Evolutionary conservation across 2,888 invertebrate genomes (phyloP), one percentile per base, ranked within the genome.

Genomic region (Yponomeuta evonymella): DNA sequence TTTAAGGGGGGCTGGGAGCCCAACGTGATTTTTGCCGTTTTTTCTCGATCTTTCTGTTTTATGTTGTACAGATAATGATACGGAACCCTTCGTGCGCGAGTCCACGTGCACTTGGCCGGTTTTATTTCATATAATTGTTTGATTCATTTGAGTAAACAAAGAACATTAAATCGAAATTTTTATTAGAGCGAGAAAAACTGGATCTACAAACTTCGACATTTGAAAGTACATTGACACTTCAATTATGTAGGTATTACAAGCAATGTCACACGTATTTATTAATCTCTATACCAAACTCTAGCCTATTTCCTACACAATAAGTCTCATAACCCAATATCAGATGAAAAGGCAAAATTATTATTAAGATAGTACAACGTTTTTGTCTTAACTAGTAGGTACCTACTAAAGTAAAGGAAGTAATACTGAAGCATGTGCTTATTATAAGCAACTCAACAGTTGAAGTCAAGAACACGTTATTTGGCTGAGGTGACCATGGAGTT

Each of bases 381-480:
- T 65, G 65, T 65, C 30, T 65, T 11, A 30, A 58, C 15, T 29
- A 23, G 29, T 6, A 23, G n/a, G 43, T 67, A 67, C 36, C 15
- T 43, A 43, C 43, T 8, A 43, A 43, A 23, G 80, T 78, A 75
- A 80, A 86, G 87, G 87, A 88, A 88, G 85, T 83, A 83, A 84
- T 82, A 80, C 79, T 82, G 80, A 79, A 79, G 79, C 81, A 82
- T 81, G 80, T 83, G 81, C 83, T 83, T 85, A 85, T 86, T 86
- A 86, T 81, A 81, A 80, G 80, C 80, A 79, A 83, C 82, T 84
- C 84, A 85, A 82, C 82, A 67, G 43, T 67, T 48, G 72, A 77
- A 83, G 77, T 79, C 73, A 76, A 78, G 76, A 81, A 76, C 78
- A 72, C 73, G 77, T 76, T 77, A 73, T 72, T 58, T 70, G 72